A percentile compares a stretch with the other conserved stretches of the same genome.
Evolutionary conservation across 2,113 vertebrate species (phyloP).

Genomic region (Petaurus breviceps): DNA sequence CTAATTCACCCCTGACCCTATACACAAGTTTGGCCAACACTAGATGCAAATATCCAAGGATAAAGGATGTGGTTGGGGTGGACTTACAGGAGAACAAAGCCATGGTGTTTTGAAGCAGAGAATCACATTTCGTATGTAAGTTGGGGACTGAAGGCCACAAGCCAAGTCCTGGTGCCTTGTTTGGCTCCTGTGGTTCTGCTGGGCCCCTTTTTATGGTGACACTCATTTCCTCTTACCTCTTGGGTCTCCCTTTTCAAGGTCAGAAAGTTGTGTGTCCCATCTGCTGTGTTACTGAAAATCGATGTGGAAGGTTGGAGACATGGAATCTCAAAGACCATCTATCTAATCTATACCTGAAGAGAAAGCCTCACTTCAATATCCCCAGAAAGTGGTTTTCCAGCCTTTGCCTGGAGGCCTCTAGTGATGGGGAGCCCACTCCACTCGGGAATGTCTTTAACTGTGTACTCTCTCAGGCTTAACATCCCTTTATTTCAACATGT

Average conservation of each 20-base stretch:
- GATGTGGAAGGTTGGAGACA: background rate
- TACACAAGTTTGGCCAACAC: background rate
- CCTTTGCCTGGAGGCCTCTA: background rate
- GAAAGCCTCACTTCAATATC: background rate
- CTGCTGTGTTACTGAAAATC: background rate
- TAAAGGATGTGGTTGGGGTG: background rate
- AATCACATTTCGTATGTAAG: background rate
- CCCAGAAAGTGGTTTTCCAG: background rate
- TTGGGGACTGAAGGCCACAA: background rate
- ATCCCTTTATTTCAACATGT: background rate
- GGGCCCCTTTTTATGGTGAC: background rate
- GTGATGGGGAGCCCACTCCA: background rate
- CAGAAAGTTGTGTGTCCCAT: background rate
- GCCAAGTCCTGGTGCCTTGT: background rate
- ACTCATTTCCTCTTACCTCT: background rate
- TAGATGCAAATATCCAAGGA: background rate
- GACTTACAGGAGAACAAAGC: background rate
- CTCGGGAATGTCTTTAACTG: background rate
- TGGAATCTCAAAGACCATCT: background rate
- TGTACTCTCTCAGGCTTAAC: background rate
- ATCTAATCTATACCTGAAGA: background rate
- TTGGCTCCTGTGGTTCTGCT: background rate
- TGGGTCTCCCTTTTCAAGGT: background rate
- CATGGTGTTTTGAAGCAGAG: background rate
- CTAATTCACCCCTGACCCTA: background rate